Conservation (phyloP, 2,797 vertebrate genomes). For the Sebastes taczanowskii region DNA sequence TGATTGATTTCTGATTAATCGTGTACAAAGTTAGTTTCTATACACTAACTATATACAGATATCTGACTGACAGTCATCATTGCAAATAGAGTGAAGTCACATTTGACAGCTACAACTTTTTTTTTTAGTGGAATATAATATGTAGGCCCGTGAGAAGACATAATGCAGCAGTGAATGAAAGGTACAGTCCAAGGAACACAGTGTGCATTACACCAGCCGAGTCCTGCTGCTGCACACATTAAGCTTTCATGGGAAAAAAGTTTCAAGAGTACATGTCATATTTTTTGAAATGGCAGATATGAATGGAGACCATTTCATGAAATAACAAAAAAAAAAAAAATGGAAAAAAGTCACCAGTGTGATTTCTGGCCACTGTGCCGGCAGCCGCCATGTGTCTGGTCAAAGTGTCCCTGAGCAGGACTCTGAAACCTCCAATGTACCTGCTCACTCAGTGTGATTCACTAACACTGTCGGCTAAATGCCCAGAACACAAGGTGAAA, state of each 20-base stretch:
- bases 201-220: neutral
- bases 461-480: neutral
- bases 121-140: neutral
- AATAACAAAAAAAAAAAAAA: neutral
- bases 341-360: neutral
- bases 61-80: neutral
- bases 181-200: constrained; percentile 3
- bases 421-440: constrained; percentile 10
- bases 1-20: constrained; percentile 19
- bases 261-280: constrained; percentile 19
- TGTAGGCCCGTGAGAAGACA: neutral
- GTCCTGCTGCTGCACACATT: constrained; percentile 13
- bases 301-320: constrained; percentile 14
- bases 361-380: constrained; percentile 4
- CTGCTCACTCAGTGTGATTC: neutral
- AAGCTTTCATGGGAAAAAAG: constrained; percentile 22
- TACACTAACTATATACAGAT: neutral
- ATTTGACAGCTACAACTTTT: neutral
- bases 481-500: neutral
- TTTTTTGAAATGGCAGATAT: constrained; percentile 25
- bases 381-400: constrained; percentile 1
- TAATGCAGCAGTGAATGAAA: neutral
- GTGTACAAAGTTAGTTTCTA: neutral
- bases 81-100: neutral
- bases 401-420: constrained; percentile 26